A percentile compares a stretch with the other conserved stretches of the same genome.
These are phyloP conservation scores for Falco cherrug DNA, from an alignment of 2,797 vertebrate genomes.

Conservation along the genomic window DNA sequence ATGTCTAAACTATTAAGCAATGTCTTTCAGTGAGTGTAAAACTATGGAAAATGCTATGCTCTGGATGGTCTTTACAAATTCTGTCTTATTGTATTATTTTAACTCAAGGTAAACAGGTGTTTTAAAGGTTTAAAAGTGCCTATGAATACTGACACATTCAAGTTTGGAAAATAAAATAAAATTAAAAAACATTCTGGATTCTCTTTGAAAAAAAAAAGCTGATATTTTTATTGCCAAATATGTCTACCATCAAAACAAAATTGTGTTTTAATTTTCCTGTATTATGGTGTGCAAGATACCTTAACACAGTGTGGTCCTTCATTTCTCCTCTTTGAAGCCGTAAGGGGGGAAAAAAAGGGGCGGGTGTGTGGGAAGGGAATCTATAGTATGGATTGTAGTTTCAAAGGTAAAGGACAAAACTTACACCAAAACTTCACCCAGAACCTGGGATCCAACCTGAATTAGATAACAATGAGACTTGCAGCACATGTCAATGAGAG, in stretches of 20 bases:
- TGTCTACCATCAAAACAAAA: not conserved
- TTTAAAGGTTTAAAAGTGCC: not conserved
- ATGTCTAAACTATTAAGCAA: not conserved
- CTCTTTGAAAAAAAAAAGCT: not conserved
- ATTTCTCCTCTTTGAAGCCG: not conserved
- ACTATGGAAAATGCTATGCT: not conserved
- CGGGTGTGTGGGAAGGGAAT: rapidly evolving
- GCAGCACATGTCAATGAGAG: not conserved
- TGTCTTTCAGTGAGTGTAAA: not conserved
- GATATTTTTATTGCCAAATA: not conserved
- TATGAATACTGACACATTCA: not conserved
- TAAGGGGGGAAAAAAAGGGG: not conserved
- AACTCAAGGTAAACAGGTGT: not conserved
- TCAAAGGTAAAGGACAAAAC: not conserved
- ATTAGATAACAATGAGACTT: not conserved
- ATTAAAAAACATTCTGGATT: not conserved
- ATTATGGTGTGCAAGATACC: not conserved
- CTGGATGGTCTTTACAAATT: not conserved
- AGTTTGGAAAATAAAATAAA: not conserved
- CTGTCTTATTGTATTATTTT: not conserved
- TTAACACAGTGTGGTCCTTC: not conserved
- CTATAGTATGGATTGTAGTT: not conserved
- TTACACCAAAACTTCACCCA: not conserved
- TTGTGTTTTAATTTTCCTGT: not conserved
- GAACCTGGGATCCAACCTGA: not conserved